Evolutionary conservation across 1,140 invertebrate species (phyloP), one percentile per base, ranked within the genome.

Genomic region (Megalopta genalis): DNA sequence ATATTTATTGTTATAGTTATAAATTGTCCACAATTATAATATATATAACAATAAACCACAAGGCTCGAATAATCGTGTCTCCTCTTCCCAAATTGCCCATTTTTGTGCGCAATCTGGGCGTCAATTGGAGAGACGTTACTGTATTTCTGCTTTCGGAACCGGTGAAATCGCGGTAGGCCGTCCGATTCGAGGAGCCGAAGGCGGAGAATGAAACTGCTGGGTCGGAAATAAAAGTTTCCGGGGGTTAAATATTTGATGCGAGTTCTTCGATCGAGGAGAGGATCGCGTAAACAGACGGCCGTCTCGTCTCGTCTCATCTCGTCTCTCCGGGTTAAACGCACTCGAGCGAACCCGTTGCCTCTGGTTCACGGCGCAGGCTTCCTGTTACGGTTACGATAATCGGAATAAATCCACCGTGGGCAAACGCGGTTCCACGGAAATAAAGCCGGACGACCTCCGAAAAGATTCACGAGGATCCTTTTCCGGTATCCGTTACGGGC

Each of bases 241-340:
- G 1, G 21, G 52, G 25, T 39, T 59, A 27, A 37, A 57, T 69
- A 39, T 39, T 69, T 59, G 62, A 63, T 63, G 27, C 27, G 2
- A 16, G 62, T 37, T 37, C 16, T 32, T 7, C 54, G 65, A 52
- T 52, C 25, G 46, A 32, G 54, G n/a, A 37, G 18, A n/a, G 6
- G 25, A 63, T 27, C 27, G 49, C 66, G 66, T 54, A 54, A 68
- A 68, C 49, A 54, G n/a, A 37, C 66, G n/a, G 27, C 25, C 25
- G 21, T 32, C 32, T 32, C 32, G 32, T 32, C 32, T 32, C 9
- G 10, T 21, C 1, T 3, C 37, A 10, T 10, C 39, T 42, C 39
- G 39, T 12, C 42, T 46, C 42, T 12, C 2, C 42, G 42, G 42
- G 42, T 46, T 46, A 46, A 46, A 46, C 42, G 42, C 42, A 12